A percentile compares a stretch with the other conserved stretches of the same genome.
Evolutionary conservation across 1,140 invertebrate genomes (phyloP).

Genomic region (Limonius californicus): DNA sequence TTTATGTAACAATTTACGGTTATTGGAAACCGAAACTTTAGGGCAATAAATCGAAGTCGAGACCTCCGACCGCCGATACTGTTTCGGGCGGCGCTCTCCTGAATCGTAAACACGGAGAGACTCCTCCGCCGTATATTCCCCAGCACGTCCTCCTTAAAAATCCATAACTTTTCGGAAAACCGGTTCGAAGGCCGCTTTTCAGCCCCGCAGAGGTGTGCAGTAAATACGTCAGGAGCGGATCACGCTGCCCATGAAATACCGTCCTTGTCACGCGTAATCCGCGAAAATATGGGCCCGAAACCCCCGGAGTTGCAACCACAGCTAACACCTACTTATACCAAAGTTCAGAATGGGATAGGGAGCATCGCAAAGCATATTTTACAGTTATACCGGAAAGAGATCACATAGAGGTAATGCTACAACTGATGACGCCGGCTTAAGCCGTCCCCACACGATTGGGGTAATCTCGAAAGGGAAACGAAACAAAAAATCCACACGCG

Average conservation of each 20-base stretch:
- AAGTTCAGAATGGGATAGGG: not conserved
- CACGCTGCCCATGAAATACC: not conserved
- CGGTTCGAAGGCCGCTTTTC: not conserved
- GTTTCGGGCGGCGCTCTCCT: constrained; percentile 22
- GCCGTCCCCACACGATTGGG: not conserved
- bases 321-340: not conserved
- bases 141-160: not conserved
- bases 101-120: constrained; percentile 32
- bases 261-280: constrained; percentile 1
- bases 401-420: no score
- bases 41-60: constrained; percentile 35
- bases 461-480: no score
- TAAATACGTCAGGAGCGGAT: not conserved
- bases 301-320: not conserved
- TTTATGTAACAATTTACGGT: constrained; percentile 39
- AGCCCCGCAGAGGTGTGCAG: not conserved
- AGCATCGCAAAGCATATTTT: constrained; percentile 1
- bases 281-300: not conserved
- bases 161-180: not conserved
- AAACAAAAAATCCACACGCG: no score
- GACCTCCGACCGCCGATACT: constrained; percentile 29
- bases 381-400: not conserved
- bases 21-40: constrained; percentile 38
- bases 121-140: not conserved
- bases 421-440: no score